Percentiles rank a stretch among this genome's conserved stretches.
Conservation (phyloP, 2,797 vertebrate genomes). For the Columba guinea region DNA sequence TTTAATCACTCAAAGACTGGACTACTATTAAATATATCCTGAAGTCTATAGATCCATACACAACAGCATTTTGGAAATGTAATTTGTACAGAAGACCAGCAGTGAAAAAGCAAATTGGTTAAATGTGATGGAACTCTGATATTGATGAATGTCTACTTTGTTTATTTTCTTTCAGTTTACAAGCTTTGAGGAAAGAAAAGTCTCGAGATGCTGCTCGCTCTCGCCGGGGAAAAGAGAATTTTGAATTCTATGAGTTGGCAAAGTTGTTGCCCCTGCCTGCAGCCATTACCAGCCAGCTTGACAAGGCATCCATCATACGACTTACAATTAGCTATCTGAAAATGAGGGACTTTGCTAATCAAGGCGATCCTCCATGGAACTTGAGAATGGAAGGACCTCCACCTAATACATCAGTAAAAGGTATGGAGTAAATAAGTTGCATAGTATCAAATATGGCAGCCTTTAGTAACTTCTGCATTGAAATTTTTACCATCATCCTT, state of each 20-base stretch:
- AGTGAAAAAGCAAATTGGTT: neutral
- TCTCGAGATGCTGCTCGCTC: slow-evolving; percentile 96
- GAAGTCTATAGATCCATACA: neutral
- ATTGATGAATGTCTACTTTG: slow-evolving; percentile 45
- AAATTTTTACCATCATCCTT: slow-evolving; percentile 79
- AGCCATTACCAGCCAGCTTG: slow-evolving; percentile 97
- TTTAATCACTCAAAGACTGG: neutral
- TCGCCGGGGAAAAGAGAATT: slow-evolving; percentile 96
- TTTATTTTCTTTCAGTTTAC: slow-evolving; percentile 85
- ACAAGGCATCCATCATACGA: slow-evolving; percentile 98
- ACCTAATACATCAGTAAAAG: slow-evolving; percentile 98
- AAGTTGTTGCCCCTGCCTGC: slow-evolving; percentile 97
- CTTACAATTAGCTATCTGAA: slow-evolving; percentile 99
- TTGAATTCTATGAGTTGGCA: slow-evolving; percentile 98
- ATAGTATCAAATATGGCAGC: slow-evolving; percentile 42
- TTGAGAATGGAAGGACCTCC: slow-evolving; percentile 94
- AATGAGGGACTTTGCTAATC: slow-evolving; percentile 98
- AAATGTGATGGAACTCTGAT: neutral
- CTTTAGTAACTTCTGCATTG: slow-evolving; percentile 53
- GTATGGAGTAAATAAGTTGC: slow-evolving; percentile 75
- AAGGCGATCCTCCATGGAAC: slow-evolving; percentile 97
- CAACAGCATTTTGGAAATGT: neutral
- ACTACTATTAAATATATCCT: neutral
- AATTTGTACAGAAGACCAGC: neutral
- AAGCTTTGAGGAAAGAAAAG: slow-evolving; percentile 98